Conservation (phyloP, 2,888 invertebrate species). For the Sericinus montela region DNA sequence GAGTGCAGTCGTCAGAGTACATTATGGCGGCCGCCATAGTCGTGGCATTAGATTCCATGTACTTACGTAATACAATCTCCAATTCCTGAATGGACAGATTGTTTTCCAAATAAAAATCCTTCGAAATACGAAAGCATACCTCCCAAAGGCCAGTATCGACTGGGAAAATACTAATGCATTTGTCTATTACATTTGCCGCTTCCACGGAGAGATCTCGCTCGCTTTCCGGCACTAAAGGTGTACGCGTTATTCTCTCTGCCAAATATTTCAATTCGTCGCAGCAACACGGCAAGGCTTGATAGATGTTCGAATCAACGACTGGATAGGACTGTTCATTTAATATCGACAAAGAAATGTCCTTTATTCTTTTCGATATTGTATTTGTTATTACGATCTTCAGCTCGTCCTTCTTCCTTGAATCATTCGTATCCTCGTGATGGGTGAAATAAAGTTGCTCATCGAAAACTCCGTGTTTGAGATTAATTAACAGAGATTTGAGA, state of each 20-base stretch:
- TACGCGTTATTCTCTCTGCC: conserved; percentile 26
- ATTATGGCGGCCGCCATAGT: conserved; percentile 70
- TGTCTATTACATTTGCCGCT: conserved; percentile 60
- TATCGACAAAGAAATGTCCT: conserved; percentile 58
- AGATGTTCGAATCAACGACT: conserved; percentile 39
- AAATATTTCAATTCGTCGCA: conserved; percentile 58
- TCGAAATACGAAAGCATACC: conserved; percentile 57
- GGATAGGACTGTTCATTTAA: conserved; percentile 60
- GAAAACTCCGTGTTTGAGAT: conserved; percentile 38
- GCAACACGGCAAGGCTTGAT: conserved; percentile 52
- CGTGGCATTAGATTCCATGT: conserved; percentile 68
- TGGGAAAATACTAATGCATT: conserved; percentile 61
- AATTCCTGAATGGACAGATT: conserved; percentile 64
- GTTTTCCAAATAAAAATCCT: conserved; percentile 62
- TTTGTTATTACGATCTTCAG: conserved; percentile 51
- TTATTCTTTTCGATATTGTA: conserved; percentile 60
- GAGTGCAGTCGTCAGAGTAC: conserved; percentile 66
- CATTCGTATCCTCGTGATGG: conserved; percentile 40
- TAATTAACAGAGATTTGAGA: conserved; percentile 47
- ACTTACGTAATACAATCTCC: conserved; percentile 76
- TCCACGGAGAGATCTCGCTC: conserved; percentile 43
- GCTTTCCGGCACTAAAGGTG: conserved; percentile 23
- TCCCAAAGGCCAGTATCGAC: conserved; percentile 62
- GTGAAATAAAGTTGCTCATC: conserved; percentile 43
- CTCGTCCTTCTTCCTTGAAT: conserved; percentile 41